Percentiles rank a stretch among this genome's conserved stretches.
Conservation (phyloP, 2,113 vertebrate genomes). For the Nibea coibor region DNA sequence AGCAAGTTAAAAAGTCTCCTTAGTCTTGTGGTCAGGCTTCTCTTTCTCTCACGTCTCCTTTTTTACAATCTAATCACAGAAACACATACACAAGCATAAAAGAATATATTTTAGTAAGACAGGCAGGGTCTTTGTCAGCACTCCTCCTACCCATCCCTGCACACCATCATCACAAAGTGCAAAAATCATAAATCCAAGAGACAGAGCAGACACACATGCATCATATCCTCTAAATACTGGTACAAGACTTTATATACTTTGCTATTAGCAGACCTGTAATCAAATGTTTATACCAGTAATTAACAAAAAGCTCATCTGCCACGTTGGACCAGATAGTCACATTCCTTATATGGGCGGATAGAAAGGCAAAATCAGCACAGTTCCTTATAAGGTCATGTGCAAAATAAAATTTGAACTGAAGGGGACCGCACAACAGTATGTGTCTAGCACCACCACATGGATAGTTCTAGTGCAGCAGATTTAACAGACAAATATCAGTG, state of each 20-base stretch:
- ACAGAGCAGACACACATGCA: neutral
- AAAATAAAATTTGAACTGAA: conserved; percentile 1
- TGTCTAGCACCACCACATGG: conserved; percentile 52
- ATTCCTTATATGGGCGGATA: neutral
- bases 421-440: neutral
- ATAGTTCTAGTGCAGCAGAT: conserved; percentile 17
- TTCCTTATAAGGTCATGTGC: conserved; percentile 41
- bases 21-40: neutral
- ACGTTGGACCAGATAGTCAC: neutral
- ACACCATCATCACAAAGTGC: neutral
- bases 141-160: neutral
- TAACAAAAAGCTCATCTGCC: neutral
- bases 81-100: neutral
- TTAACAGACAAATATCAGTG: neutral
- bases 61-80: neutral
- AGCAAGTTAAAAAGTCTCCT: too few species aligned
- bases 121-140: conserved; percentile 1
- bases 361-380: neutral
- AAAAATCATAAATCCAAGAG: neutral
- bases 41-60: neutral
- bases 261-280: neutral
- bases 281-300: neutral
- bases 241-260: neutral
- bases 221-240: conserved; percentile 3
- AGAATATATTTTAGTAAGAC: neutral